Evolutionary conservation across 2,888 invertebrate genomes (phyloP).

Genomic region (Stomorhina lunata): DNA sequence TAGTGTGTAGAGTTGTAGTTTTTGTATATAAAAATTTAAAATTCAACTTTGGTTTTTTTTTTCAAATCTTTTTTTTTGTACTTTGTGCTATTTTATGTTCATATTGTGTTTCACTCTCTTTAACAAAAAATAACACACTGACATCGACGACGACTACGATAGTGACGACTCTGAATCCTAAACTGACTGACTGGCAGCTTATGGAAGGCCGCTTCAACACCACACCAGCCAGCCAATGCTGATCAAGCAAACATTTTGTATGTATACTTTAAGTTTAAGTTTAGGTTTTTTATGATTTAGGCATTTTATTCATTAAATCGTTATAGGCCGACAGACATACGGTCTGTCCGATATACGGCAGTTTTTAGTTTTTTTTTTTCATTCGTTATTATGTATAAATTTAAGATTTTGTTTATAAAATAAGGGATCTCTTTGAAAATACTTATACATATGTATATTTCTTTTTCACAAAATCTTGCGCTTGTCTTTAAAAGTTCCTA

Average conservation of each 20-base stretch:
- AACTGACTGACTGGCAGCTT: neutral
- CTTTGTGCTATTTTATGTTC: conserved; percentile 18
- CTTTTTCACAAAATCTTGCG: too few relatives aligned
- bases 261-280: neutral
- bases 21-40: neutral
- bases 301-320: conserved; percentile 35
- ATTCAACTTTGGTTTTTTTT: conserved; percentile 44
- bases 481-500: too few relatives aligned
- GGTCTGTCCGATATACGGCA: neutral
- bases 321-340: neutral
- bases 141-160: neutral
- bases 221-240: neutral
- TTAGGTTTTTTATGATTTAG: conserved; percentile 7
- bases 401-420: conserved; percentile 13
- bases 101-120: conserved; percentile 49
- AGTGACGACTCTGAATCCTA: conserved; percentile 5
- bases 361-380: neutral
- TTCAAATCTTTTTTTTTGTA: neutral
- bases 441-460: neutral
- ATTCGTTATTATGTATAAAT: conserved; percentile 31
- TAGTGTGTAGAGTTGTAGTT: conserved; percentile 45
- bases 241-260: conserved; percentile 8
- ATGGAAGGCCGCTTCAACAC: neutral
- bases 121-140: neutral
- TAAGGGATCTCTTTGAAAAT: conserved; percentile 8